Conservation (phyloP, 2,888 invertebrate species). For the Caenorhabditis japonica region DNA sequence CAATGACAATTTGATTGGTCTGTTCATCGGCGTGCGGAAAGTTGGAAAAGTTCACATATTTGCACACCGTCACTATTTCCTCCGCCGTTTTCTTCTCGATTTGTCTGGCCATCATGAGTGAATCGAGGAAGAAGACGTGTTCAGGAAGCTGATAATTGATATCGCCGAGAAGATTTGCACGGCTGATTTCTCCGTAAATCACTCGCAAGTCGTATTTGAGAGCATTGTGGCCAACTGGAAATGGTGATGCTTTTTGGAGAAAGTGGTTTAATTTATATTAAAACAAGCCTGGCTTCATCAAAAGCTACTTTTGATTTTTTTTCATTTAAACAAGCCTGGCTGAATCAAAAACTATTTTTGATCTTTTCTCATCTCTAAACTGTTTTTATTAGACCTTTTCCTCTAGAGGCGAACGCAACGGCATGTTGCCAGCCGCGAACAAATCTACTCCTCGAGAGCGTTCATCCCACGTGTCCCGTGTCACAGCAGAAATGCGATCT, state of each 20-base stretch:
- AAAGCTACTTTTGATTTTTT: slow-evolving; percentile 1
- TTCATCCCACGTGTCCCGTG: too few relatives aligned
- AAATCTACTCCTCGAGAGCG: too few relatives aligned
- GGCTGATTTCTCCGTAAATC: slow-evolving; percentile 66
- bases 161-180: slow-evolving; percentile 47
- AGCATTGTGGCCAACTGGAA: slow-evolving; percentile 65
- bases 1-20: neutral
- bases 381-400: too few relatives aligned
- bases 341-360: too few relatives aligned
- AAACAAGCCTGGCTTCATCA: too few relatives aligned
- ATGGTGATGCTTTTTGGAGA: neutral
- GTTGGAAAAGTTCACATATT: slow-evolving; percentile 24
- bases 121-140: slow-evolving; percentile 65
- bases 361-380: too few relatives aligned
- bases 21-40: neutral
- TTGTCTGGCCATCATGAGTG: slow-evolving; percentile 58
- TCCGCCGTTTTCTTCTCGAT: slow-evolving; percentile 51
- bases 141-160: slow-evolving; percentile 41
- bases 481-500: too few relatives aligned
- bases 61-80: slow-evolving; percentile 10
- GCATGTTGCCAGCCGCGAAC: too few relatives aligned
- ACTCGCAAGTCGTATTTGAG: slow-evolving; percentile 69
- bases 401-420: too few relatives aligned
- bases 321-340: too few relatives aligned
- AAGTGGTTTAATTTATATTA: neutral